A percentile compares a stretch with the other conserved stretches of the same genome.
Conservation (phyloP, 2,113 vertebrate species). For the Cygnus atratus region DNA sequence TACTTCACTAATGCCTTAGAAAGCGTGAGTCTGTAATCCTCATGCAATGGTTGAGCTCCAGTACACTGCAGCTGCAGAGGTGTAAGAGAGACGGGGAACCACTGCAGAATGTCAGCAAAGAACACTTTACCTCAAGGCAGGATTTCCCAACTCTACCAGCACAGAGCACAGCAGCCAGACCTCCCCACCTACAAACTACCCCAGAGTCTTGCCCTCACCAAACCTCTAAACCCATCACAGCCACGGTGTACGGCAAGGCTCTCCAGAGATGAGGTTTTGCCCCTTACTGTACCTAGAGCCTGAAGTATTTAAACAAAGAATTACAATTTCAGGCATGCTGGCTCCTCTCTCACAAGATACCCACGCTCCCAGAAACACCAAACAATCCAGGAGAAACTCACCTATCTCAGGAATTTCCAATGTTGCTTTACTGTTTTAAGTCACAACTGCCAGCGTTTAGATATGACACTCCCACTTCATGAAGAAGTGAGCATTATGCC, state of each 20-base stretch:
- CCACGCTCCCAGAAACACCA: not conserved
- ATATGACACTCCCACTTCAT: not conserved
- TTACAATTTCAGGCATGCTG: not conserved
- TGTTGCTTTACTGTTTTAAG: not conserved
- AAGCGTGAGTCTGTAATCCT: fast-evolving
- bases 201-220: not conserved
- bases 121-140: not conserved
- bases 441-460: not conserved
- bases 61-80: not conserved
- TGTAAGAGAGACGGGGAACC: not conserved
- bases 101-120: not conserved
- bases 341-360: not conserved
- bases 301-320: not conserved
- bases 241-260: fast-evolving
- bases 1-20: not conserved
- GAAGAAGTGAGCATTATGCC: not conserved
- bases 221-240: not conserved
- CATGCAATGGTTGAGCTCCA: not conserved
- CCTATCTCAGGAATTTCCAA: not conserved
- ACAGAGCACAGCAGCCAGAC: not conserved
- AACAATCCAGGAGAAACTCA: not conserved
- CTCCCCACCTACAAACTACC: not conserved
- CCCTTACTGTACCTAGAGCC: not conserved
- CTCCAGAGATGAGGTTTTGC: not conserved
- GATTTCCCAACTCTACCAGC: not conserved